phyloP scores from a whole-genome alignment of 2,797 vertebrate species.

The Danionella dracula region DNA sequence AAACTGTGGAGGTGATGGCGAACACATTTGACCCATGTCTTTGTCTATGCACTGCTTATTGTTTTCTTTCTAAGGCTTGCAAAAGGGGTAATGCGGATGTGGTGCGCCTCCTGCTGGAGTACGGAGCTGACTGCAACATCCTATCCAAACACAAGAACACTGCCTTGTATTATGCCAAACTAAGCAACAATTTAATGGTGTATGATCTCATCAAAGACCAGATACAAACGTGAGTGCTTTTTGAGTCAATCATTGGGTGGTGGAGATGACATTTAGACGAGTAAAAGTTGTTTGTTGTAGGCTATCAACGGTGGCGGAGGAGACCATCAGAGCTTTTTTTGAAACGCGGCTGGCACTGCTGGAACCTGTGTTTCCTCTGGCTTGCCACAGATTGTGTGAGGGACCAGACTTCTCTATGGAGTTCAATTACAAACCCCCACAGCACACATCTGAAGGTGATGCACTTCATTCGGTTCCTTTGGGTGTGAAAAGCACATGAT shows the following conservation, averaged over 20 bases:
- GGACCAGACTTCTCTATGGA: slow-evolving; percentile 90
- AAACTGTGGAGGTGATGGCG: no score
- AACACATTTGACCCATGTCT: no score
- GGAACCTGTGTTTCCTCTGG: slow-evolving; percentile 88
- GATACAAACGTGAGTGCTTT: slow-evolving; percentile 77
- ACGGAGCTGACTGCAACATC: slow-evolving; percentile 90
- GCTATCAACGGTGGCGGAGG: slow-evolving; percentile 85
- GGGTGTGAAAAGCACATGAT: background rate
- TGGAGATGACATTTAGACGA: background rate
- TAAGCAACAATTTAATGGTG: slow-evolving; percentile 82
- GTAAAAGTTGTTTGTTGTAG: slow-evolving; percentile 54
- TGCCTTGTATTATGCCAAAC: slow-evolving; percentile 86
- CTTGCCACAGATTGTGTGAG: slow-evolving; percentile 91
- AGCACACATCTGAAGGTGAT: slow-evolving; percentile 82
- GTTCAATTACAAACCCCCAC: slow-evolving; percentile 82
- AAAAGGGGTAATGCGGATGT: slow-evolving; percentile 91
- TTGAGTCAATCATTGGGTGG: background rate
- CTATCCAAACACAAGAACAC: slow-evolving; percentile 89
- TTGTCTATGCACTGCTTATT: no score
- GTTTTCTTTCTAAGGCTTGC: slow-evolving; percentile 75
- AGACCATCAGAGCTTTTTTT: slow-evolving; percentile 87
- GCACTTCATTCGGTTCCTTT: background rate
- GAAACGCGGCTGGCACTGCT: slow-evolving; percentile 83
- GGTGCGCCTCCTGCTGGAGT: slow-evolving; percentile 91
- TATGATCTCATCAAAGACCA: slow-evolving; percentile 88